Percentiles rank a stretch among this genome's conserved stretches.
Evolutionary conservation across 2,888 invertebrate genomes (phyloP).

Genomic region (Orthosia incerta): DNA sequence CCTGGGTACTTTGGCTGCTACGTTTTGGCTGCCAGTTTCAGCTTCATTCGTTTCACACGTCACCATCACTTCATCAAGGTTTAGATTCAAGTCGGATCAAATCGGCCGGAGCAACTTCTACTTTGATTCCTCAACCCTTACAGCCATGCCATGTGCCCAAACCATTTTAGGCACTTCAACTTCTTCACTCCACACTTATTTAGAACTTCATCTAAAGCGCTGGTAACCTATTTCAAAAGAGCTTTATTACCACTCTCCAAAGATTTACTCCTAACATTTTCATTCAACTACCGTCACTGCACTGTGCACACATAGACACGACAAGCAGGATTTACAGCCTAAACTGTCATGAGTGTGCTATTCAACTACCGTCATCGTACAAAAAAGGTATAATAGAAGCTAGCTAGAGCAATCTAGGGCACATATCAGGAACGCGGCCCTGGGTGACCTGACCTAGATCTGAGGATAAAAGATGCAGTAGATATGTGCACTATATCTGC

Average conservation of each 20-base stretch:
- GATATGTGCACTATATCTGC: constrained; percentile 22
- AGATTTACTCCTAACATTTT: too few species aligned
- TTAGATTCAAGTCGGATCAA: background rate
- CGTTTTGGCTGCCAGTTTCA: too few species aligned
- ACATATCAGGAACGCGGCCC: constrained; percentile 60
- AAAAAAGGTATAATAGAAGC: constrained; percentile 7
- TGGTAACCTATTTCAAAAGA: background rate
- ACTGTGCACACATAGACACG: too few species aligned
- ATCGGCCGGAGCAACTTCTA: background rate
- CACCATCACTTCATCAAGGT: background rate
- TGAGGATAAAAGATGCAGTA: constrained; percentile 52
- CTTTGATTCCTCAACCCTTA: background rate
- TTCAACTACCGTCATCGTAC: constrained; percentile 11
- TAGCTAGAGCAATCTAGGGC: constrained; percentile 45
- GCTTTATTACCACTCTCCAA: background rate
- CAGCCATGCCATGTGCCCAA: too few species aligned
- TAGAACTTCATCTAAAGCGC: too few species aligned
- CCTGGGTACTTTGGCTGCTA: too few species aligned
- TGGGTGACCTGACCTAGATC: constrained; percentile 56
- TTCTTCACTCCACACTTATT: background rate
- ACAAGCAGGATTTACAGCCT: background rate
- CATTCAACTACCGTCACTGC: too few species aligned
- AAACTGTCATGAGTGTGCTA: background rate
- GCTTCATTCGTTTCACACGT: background rate
- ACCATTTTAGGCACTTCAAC: background rate